Evolutionary conservation across 2,797 vertebrate genomes (phyloP).

Genomic region (Sarcophilus harrisii): DNA sequence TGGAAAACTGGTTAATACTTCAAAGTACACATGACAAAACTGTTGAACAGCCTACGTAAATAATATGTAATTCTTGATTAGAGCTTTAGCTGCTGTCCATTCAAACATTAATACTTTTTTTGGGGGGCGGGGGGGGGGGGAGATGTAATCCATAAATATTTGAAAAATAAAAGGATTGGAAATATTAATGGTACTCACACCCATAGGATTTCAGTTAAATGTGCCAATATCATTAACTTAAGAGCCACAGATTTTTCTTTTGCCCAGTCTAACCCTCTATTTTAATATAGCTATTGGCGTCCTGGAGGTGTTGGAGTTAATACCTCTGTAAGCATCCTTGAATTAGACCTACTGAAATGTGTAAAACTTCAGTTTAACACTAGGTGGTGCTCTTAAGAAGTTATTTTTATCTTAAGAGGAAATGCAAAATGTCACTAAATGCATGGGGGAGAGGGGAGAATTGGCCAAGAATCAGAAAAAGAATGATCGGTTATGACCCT

Average conservation of each 20-base stretch:
- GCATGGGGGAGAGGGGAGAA: not conserved
- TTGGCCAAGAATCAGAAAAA: no score
- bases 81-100: not conserved
- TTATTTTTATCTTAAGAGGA: not conserved
- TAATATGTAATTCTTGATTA: not conserved
- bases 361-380: not conserved
- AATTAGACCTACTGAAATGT: not conserved
- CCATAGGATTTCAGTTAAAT: not conserved
- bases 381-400: conserved; percentile 39
- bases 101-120: not conserved
- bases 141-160: not conserved
- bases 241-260: not conserved
- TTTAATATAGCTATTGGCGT: not conserved
- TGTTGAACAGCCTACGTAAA: not conserved
- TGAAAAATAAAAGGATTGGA: not conserved
- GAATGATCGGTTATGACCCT: not conserved
- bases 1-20: not conserved
- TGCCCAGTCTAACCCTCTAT: not conserved
- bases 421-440: not conserved
- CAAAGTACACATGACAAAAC: not conserved
- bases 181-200: not conserved
- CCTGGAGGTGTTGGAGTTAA: not conserved
- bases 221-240: not conserved
- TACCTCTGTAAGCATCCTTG: not conserved
- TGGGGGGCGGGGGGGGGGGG: not conserved